A percentile compares a stretch with the other conserved stretches of the same genome.
phyloP scores from a whole-genome alignment of 53 echinoderm and acorn worm species.

The Astropecten irregularis region DNA sequence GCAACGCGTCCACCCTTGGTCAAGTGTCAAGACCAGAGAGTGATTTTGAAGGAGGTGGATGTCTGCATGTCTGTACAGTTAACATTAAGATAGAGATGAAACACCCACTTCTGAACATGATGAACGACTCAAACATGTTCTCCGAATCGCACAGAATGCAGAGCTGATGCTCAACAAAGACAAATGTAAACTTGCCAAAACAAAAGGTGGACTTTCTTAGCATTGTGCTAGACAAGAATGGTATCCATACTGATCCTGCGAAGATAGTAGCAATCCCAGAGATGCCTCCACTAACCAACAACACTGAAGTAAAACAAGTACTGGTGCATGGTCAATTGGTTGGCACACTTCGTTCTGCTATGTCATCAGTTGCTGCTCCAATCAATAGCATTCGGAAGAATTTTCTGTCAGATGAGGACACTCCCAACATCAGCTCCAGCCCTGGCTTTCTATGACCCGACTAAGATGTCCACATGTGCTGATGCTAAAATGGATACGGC shows the following conservation, averaged over 20 bases:
- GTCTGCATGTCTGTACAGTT: not conserved
- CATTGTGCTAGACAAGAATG: not conserved
- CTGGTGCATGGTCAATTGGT: slow-evolving; percentile 24
- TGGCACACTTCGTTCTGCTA: slow-evolving; percentile 3
- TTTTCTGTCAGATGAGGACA: not conserved
- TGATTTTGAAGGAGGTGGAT: not conserved
- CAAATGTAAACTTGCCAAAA: not conserved
- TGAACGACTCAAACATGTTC: slow-evolving; percentile 3
- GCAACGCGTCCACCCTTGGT: not conserved
- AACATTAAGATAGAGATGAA: not conserved
- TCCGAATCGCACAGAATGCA: not conserved
- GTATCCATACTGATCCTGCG: slow-evolving; percentile 5
- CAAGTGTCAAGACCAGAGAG: not conserved
- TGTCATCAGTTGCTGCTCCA: slow-evolving; percentile 15
- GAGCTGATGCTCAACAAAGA: not conserved
- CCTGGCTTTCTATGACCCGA: slow-evolving; percentile 2
- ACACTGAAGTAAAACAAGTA: not conserved
- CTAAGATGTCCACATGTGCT: not conserved
- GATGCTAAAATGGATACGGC: not conserved
- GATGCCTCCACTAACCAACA: not conserved
- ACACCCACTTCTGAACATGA: not conserved
- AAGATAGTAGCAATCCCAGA: not conserved
- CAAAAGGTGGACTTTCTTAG: not conserved
- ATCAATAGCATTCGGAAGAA: not conserved
- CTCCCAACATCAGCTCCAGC: slow-evolving; percentile 15